Evolutionary conservation across 2,797 vertebrate species (phyloP).

Genomic region (Chrysolophus pictus): DNA sequence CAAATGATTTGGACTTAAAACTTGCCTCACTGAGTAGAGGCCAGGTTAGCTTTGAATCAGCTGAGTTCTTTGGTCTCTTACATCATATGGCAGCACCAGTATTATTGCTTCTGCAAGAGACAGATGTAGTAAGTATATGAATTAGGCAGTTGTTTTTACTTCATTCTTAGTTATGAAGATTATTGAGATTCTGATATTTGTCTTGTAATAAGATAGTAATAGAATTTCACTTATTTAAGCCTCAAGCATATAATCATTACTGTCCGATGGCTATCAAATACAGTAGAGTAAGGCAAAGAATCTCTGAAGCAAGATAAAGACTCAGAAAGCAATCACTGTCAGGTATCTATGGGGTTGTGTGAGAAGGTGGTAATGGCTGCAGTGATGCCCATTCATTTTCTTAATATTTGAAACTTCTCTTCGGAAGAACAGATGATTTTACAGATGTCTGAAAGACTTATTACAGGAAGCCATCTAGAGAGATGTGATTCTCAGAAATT

Average conservation of each 20-base stretch:
- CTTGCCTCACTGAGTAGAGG: neutral
- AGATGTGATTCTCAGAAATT: neutral
- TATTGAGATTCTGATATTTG: neutral
- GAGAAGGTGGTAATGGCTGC: neutral
- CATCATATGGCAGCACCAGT: fast-evolving
- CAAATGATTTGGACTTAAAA: neutral
- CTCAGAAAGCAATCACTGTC: neutral
- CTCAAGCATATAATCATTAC: neutral
- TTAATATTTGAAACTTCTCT: neutral
- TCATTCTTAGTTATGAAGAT: neutral
- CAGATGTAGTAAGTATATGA: neutral
- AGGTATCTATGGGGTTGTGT: fast-evolving
- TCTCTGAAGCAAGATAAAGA: neutral
- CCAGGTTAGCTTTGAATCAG: neutral
- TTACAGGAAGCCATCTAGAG: neutral
- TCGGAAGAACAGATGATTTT: neutral
- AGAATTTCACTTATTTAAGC: neutral
- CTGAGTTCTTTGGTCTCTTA: neutral
- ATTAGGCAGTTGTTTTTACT: neutral
- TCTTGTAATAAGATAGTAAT: neutral
- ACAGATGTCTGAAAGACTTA: neutral
- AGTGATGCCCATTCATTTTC: neutral
- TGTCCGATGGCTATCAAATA: neutral
- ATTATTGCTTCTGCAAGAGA: neutral
- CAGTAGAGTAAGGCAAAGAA: neutral